phyloP scores from a whole-genome alignment of 2,797 vertebrate species.

The Emys orbicularis region DNA sequence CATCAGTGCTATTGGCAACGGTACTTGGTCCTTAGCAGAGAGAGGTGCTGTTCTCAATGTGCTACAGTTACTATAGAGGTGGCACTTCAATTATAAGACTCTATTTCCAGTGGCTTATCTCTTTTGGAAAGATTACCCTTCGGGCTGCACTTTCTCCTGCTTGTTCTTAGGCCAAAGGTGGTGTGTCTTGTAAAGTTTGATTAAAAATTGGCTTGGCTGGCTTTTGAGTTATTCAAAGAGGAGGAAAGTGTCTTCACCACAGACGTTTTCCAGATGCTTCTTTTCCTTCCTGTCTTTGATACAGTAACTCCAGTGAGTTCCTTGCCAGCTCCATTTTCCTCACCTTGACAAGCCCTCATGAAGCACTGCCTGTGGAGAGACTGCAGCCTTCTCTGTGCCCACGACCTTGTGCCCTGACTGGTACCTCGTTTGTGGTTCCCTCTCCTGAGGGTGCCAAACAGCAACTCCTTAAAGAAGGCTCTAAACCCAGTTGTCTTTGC shows the following conservation, averaged over 20 bases:
- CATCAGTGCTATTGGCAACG: not conserved
- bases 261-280: not conserved
- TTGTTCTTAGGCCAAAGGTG: not conserved
- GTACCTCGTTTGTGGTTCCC: not conserved
- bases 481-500: not conserved
- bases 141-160: slow-evolving; percentile 25
- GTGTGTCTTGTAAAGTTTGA: slow-evolving; percentile 17
- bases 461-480: not conserved
- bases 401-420: not conserved
- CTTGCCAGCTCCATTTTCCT: not conserved
- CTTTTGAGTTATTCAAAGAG: slow-evolving; percentile 19
- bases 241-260: not conserved
- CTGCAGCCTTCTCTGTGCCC: not conserved
- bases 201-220: slow-evolving; percentile 15
- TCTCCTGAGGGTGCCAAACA: not conserved
- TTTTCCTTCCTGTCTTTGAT: not conserved
- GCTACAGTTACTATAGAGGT: not conserved
- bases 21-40: not conserved
- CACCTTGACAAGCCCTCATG: not conserved
- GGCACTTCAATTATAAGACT: not conserved
- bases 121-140: not conserved
- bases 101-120: not conserved
- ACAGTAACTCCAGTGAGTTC: not conserved
- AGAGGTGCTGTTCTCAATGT: not conserved
- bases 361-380: not conserved